phyloP scores from a whole-genome alignment of 1,140 invertebrate genomes.

The Diabrotica undecimpunctata region DNA sequence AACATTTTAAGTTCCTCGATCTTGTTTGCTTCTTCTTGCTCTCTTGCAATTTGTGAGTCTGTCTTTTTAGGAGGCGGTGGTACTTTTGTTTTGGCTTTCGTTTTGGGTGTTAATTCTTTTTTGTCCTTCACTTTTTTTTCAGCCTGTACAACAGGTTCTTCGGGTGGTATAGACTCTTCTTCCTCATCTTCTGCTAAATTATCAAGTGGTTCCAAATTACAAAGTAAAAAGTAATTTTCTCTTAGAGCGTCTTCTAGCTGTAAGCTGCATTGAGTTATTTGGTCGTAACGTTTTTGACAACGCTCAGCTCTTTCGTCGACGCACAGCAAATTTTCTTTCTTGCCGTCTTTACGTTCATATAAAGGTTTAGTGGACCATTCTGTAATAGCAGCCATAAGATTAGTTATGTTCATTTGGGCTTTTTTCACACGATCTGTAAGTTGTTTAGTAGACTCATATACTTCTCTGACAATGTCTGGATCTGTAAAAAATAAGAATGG shows the following conservation, averaged over 20 bases:
- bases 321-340: conserved; percentile 57
- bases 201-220: conserved; percentile 50
- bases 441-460: conserved; percentile 48
- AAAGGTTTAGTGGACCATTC: conserved; percentile 67
- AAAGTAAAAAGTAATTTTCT: conserved; percentile 59
- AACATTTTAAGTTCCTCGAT: conserved; percentile 29
- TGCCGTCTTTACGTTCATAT: conserved; percentile 62
- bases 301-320: conserved; percentile 57
- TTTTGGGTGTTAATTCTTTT: conserved; percentile 22
- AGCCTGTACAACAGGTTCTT: conserved; percentile 15
- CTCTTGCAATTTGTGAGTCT: conserved; percentile 17
- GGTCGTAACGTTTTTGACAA: conserved; percentile 53
- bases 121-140: conserved; percentile 25
- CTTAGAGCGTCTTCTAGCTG: conserved; percentile 58
- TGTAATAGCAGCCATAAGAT: conserved; percentile 56
- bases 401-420: conserved; percentile 63
- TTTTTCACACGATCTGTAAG: conserved; percentile 63
- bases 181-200: conserved; percentile 16
- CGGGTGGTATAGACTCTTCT: conserved; percentile 5
- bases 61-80: conserved; percentile 12
- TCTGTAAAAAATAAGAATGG: conserved; percentile 32
- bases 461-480: conserved; percentile 31
- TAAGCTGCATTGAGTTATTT: conserved; percentile 54
- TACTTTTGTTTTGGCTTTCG: conserved; percentile 25
- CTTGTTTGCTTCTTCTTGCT: conserved; percentile 17